Conservation (phyloP, 2,888 invertebrate genomes). For the Lepidonotus clava region DNA sequence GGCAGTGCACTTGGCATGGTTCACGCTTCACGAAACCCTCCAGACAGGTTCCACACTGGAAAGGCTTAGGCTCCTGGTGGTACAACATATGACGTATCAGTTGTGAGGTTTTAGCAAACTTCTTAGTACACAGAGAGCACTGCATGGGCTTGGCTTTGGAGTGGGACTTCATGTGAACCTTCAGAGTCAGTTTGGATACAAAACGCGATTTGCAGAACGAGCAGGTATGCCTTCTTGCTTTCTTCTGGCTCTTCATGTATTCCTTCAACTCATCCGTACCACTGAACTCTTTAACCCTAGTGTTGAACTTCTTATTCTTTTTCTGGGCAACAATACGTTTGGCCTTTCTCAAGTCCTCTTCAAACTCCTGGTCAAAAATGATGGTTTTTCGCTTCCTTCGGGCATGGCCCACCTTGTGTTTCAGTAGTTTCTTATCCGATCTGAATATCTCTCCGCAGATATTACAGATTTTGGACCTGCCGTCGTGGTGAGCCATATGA, state of each 20-base stretch:
- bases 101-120: no score
- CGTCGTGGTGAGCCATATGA: conserved; percentile 13
- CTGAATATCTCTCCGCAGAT: neutral
- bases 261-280: neutral
- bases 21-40: neutral
- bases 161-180: conserved; percentile 14
- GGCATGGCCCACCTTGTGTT: neutral
- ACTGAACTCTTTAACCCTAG: neutral
- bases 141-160: neutral
- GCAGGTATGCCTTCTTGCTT: neutral
- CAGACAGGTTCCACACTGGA: neutral
- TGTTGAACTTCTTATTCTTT: neutral
- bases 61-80: neutral
- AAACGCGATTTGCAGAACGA: neutral
- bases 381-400: neutral
- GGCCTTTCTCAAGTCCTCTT: neutral
- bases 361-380: conserved; percentile 22
- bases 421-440: neutral
- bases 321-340: neutral
- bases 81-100: no score
- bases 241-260: neutral
- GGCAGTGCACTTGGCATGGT: neutral
- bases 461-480: neutral
- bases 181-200: neutral
- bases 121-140: no score